A percentile compares a stretch with the other conserved stretches of the same genome.
Evolutionary conservation across 2,797 vertebrate genomes (phyloP).

Genomic region (Poliocrania exsul): DNA sequence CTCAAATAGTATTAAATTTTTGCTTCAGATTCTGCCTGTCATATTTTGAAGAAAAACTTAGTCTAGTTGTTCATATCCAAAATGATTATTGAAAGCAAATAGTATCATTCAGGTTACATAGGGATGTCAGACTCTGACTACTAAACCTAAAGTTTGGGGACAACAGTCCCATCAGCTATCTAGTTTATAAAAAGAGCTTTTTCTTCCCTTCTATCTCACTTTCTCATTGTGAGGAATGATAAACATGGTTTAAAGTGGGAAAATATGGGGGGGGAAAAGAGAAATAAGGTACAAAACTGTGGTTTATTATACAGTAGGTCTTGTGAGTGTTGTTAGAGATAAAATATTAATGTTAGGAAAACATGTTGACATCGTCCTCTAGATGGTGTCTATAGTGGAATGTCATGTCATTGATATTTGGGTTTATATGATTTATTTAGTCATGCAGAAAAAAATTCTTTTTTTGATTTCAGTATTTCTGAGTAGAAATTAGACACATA

Average conservation of each 20-base stretch:
- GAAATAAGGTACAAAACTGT: not conserved
- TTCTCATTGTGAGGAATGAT: not conserved
- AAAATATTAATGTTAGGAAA: slow-evolving; percentile 62
- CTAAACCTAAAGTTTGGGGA: not conserved
- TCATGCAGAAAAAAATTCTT: slow-evolving; percentile 3
- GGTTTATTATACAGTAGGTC: slow-evolving; percentile 32
- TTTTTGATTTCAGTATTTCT: not conserved
- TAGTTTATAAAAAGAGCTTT: not conserved
- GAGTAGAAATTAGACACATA: slow-evolving; percentile 6
- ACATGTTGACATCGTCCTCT: slow-evolving; percentile 23
- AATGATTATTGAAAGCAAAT: not conserved
- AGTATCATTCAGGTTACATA: not conserved
- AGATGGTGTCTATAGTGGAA: slow-evolving; percentile 9
- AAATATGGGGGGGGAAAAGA: not conserved
- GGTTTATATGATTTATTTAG: slow-evolving; percentile 39
- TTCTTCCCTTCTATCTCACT: not conserved
- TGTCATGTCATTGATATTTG: slow-evolving; percentile 38
- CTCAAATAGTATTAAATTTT: not conserved
- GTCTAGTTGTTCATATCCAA: not conserved
- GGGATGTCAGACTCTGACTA: not conserved
- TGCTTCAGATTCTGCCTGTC: not conserved
- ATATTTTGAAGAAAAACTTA: not conserved
- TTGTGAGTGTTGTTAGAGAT: slow-evolving; percentile 22
- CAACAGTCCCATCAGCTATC: not conserved
- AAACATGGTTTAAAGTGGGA: not conserved